Conservation (phyloP, 2,888 invertebrate genomes). For the Sphecodes monilicornis region DNA sequence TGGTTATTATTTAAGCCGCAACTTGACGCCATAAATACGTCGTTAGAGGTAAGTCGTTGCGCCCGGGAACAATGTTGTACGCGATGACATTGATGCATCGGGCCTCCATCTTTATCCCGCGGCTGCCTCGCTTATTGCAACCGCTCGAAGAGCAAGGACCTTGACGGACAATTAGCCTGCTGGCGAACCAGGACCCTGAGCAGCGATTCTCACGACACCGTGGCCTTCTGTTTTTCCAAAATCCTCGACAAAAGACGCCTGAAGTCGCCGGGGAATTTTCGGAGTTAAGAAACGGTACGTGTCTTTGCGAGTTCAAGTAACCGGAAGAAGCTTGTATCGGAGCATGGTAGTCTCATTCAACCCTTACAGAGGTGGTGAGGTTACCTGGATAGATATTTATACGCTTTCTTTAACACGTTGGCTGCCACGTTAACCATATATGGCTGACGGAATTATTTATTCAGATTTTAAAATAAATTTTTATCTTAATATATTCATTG, state of each 20-base stretch:
- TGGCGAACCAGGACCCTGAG: background rate
- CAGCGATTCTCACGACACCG: background rate
- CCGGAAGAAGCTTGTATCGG: background rate
- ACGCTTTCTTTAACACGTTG: no score
- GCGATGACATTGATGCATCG: slow-evolving; percentile 83
- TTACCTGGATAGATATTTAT: background rate
- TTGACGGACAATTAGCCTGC: slow-evolving; percentile 55
- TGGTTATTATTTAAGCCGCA: slow-evolving; percentile 84
- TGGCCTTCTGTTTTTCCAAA: background rate
- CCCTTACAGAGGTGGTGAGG: background rate
- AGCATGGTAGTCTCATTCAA: background rate
- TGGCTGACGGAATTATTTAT: no score
- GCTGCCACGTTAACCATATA: no score
- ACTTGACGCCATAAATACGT: slow-evolving; percentile 83
- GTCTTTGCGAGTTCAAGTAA: background rate
- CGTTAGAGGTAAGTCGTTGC: slow-evolving; percentile 80
- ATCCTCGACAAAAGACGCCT: background rate
- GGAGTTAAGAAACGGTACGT: no score
- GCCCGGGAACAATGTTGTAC: slow-evolving; percentile 73
- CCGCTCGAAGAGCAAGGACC: slow-evolving; percentile 30
- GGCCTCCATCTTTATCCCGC: slow-evolving; percentile 68
- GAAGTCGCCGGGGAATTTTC: background rate
- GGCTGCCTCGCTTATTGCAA: slow-evolving; percentile 58
- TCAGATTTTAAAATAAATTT: no score
- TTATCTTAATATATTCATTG: no score